Evolutionary conservation across 1,140 invertebrate species (phyloP), one percentile per base, ranked within the genome.

Genomic region (Conus betulinus): DNA sequence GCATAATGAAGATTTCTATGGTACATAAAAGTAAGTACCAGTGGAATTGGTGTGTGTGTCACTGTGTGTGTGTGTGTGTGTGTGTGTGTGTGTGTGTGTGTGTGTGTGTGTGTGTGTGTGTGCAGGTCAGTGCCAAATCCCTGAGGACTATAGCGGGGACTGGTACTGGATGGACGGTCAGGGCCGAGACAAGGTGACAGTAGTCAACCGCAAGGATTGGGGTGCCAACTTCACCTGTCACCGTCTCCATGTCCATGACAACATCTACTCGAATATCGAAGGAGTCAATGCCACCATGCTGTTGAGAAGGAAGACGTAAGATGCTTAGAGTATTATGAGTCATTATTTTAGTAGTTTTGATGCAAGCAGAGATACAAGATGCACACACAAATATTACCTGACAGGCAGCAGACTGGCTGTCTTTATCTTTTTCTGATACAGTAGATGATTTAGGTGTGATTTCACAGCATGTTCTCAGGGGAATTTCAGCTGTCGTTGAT

Each of bases 161-260:
- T 93, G 89, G 90, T 94, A 93, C 83, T 93, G 90, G 25, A 91
- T 89, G 87, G 90, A 92, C 74, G 71, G 84, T 11, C 90, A 60
- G 6, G 90, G 90, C 53, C 85, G 83, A 11, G 89, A 91, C 74
- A 76, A 87, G 0, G 89, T 89, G 3, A 87, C 89, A 1, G 83
- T 89, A 10, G 89, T 91, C 53, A 89, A 87, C 15, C 86, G 74
- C 13, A 71, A 91, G 8, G 83, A 88, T 20, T 91, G 87, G 88
- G 85, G 81, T 5, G 84, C 60, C 25, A 78, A 88, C 60, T 52
- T 89, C n/a, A 52, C 52, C 1, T 90, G 90, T 67, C 8, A 85
- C 3, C 55, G 87, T 0, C 52, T 51, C 51, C 60, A 87, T 23
- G 5, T 71, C 25, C 88, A 89, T 23, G 71, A 83, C 39, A 88